A percentile compares a stretch with the other conserved stretches of the same genome.
phyloP scores from a whole-genome alignment of 2,888 invertebrate genomes.

The Megaustenia siamemsis region DNA sequence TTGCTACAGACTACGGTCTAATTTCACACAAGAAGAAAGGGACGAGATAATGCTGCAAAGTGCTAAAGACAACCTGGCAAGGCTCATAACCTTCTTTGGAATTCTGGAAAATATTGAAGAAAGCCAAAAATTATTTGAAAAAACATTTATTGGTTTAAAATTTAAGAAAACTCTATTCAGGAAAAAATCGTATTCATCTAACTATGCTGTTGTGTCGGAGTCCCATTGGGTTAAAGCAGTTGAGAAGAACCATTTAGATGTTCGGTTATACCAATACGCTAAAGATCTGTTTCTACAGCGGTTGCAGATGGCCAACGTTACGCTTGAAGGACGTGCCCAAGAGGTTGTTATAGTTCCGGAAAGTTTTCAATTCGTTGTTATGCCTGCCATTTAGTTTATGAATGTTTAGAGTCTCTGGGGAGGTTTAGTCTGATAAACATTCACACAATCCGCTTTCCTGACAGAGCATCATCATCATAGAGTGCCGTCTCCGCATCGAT shows the following conservation, averaged over 20 bases:
- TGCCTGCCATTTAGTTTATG: no score
- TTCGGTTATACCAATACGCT: conserved; percentile 95
- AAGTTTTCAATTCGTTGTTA: conserved; percentile 18
- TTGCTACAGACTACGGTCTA: conserved; percentile 85
- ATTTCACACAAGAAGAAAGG: conserved; percentile 63
- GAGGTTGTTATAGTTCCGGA: conserved; percentile 45
- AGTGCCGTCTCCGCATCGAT: no score
- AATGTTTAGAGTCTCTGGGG: no score
- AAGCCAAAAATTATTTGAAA: conserved; percentile 79
- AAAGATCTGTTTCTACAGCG: conserved; percentile 89
- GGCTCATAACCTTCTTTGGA: conserved; percentile 96
- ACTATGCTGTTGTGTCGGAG: conserved; percentile 86
- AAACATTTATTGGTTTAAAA: conserved; percentile 70
- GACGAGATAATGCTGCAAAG: conserved; percentile 89
- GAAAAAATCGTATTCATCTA: conserved; percentile 88
- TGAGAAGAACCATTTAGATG: conserved; percentile 91
- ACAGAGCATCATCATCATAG: no score
- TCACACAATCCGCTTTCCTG: no score
- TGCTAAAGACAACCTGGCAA: conserved; percentile 94
- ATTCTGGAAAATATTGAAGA: conserved; percentile 94
- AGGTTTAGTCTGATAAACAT: no score
- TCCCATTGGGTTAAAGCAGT: conserved; percentile 88
- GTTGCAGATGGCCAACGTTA: conserved; percentile 58
- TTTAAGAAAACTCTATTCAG: conserved; percentile 88
- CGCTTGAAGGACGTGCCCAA: background rate